Base-by-base conservation (phyloP, 2,888 invertebrate species). In the Heliconius cydno region DNA sequence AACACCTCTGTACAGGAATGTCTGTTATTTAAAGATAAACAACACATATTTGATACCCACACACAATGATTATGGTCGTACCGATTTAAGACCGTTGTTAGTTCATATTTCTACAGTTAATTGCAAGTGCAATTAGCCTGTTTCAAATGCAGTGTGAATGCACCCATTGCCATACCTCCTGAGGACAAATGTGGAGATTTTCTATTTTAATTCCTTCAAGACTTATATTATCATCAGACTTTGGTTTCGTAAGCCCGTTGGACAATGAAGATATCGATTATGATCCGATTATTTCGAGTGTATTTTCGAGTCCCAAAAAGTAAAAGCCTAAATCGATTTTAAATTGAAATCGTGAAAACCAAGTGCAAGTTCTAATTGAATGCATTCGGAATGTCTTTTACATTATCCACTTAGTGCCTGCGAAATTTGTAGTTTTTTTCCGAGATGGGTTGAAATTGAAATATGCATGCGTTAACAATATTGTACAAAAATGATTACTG, bases 121-220 rank as follows among this genome's bases (percentile, higher is more conserved):
- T 91, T 92, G 89, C 89, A 83, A 73, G 78, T 80, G 87, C 88
- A 90, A 92, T 92, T 92, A 88, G 90, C 89, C 84, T 86, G 86
- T 87, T 90, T 86, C 80, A 85, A 87, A 81, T 84, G 76, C 78
- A 76, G 72, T 76, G 75, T 67, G 78, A 74, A 80, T 73, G 80
- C 71, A 81, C 79, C 71, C 76, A 79, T 76, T 71, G 65, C 70
- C 68, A 79, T 79, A 70, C 66, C 79, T 70, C 34, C 74, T 30
- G 30, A 70, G 68, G 79, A 75, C 75, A 75, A 70, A 70, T n/a
- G 63, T 78, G 70, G 30, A 57, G 25, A 25, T 72, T 60, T 63
- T 75, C 75, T 67, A 70, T 75, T 68, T 75, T 46, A 28, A 41
- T 79, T 41, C 28, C n/a, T 71, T 15, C 25, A 1, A 63, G 41